Evolutionary conservation across 2,113 vertebrate genomes (phyloP).

Genomic region (human): DNA sequence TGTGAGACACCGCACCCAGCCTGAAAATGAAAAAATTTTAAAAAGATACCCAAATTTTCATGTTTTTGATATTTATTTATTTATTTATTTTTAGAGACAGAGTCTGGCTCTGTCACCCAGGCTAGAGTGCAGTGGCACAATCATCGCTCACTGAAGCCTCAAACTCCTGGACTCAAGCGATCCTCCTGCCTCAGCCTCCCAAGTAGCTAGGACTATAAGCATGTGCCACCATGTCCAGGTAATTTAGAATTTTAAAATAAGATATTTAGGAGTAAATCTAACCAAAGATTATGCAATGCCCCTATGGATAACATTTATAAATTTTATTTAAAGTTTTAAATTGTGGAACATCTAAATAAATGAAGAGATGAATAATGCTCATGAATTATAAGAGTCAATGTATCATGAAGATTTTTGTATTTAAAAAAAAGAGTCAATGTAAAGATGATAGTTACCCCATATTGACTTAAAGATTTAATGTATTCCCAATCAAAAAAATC

Average conservation of each 20-base stretch:
- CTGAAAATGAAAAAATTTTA: background rate
- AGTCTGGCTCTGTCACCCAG: no score
- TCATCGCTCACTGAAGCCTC: no score
- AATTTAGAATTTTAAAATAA: slow-evolving; percentile 17
- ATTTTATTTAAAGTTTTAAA: slow-evolving; percentile 43
- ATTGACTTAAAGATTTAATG: background rate
- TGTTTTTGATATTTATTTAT: no score
- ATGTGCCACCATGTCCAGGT: no score
- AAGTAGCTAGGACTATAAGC: no score
- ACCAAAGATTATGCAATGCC: background rate
- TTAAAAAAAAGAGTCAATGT: background rate
- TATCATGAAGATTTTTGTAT: background rate
- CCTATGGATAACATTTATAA: slow-evolving; percentile 6
- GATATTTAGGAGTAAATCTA: slow-evolving; percentile 22
- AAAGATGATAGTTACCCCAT: background rate
- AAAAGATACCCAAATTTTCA: background rate
- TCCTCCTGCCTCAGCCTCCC: no score
- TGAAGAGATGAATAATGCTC: background rate
- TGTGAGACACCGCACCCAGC: no score
- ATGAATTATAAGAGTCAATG: background rate
- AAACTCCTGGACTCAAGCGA: no score
- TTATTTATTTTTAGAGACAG: no score
- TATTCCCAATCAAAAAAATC: background rate
- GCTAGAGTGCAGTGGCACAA: no score
- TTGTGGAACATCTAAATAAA: slow-evolving; percentile 44